Evolutionary conservation across 2,113 vertebrate species (phyloP), one percentile per base, ranked within the genome.

Genomic region (Romanogobio albipinnatus): DNA sequence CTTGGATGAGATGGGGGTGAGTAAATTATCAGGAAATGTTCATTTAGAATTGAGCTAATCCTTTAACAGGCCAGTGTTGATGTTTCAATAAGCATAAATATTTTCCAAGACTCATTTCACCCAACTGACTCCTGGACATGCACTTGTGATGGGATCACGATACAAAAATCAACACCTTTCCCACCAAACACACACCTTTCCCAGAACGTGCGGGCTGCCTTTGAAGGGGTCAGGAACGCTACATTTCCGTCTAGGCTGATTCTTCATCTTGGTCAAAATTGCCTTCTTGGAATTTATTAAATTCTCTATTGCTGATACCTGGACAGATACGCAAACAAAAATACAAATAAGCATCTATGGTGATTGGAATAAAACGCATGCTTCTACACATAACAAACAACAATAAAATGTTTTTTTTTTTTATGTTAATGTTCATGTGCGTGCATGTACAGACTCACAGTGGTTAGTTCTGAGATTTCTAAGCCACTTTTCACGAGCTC

Each of bases 101-200:
- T 26, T 62, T 24, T 19, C 7, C 29, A 68, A 66, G 29, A 36
- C 14, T 66, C 62, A 26, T 49, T 19, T 17, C n/a, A 45, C 11
- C 19, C 56, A 22, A 10, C 19, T 9, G 33, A 22, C 9, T 26
- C 36, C 36, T 19, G 17, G 53, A 56, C 7, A 3, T 70, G 33
- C 15, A 33, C 26, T 10, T 76, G 76, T 56, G 33, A 61, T 9
- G 3, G 10, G 10, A 39, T 11, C 13, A 7, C 29, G 19, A 5
- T 29, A 24, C 15, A 19, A 45, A 8, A 61, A 22, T 15, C n/a
- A n/a, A 19, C 33, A 99, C 97, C 96, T 95, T 97, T 92, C 98
- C 98, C 87, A 99, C 29, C 29, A n/a, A 47, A 86, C 45, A 87
- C 70, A 19, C 33, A 99, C 97, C 96, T 95, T 97, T 92, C 98